Percentiles rank a stretch among this genome's conserved stretches.
These are phyloP conservation scores for Trissolcus japonicus DNA, from an alignment of 2,888 invertebrate species.

Conservation along the genomic window DNA sequence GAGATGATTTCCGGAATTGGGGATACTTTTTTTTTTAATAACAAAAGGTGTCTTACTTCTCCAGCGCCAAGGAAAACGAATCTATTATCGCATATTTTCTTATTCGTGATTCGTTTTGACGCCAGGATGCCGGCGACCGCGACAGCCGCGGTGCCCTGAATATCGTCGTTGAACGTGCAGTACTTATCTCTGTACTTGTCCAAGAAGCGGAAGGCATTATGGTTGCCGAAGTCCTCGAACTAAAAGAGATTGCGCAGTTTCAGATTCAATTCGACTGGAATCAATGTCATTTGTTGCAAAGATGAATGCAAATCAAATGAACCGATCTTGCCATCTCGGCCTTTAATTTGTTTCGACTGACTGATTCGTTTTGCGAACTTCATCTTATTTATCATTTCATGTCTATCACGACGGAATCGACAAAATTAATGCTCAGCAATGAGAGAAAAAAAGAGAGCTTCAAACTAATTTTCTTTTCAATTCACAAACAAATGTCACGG, in stretches of 20 bases:
- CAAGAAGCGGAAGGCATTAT: conserved; percentile 96
- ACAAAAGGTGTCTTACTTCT: conserved; percentile 77
- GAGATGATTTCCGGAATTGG: conserved; percentile 24
- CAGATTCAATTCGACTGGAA: conserved; percentile 28
- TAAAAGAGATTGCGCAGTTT: conserved; percentile 76
- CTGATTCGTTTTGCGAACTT: conserved; percentile 3
- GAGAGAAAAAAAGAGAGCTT: too few relatives aligned
- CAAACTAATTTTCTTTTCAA: too few relatives aligned
- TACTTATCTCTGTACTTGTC: conserved; percentile 93
- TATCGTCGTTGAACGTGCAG: conserved; percentile 99
- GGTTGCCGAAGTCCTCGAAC: conserved; percentile 98
- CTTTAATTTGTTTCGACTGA: conserved; percentile 4
- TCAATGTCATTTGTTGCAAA: conserved; percentile 34
- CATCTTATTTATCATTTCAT: neutral
- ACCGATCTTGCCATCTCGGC: conserved; percentile 6
- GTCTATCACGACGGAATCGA: neutral
- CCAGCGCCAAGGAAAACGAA: conserved; percentile 95
- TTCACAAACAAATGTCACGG: too few relatives aligned
- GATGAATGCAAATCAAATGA: conserved; percentile 34
- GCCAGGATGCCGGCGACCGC: conserved; percentile 95
- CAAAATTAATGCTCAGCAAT: too few relatives aligned
- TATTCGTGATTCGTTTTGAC: conserved; percentile 85
- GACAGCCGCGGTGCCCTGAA: conserved; percentile 97
- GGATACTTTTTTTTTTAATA: conserved; percentile 19
- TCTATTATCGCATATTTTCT: conserved; percentile 89